Evolutionary conservation across 1,140 invertebrate species (phyloP).

Genomic region (Aricia agestis): DNA sequence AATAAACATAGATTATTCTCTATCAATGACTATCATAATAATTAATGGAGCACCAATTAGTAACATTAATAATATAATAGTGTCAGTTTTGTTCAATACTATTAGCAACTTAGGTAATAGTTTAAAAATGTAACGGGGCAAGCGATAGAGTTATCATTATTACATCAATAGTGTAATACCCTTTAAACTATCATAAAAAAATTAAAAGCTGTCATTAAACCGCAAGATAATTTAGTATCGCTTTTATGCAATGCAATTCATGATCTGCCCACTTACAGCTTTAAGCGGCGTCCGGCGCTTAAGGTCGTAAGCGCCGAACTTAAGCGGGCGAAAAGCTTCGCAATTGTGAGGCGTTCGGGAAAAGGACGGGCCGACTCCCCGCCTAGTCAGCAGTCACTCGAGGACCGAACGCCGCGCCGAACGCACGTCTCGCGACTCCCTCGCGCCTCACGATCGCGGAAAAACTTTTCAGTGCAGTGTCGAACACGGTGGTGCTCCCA

Average conservation of each 20-base stretch:
- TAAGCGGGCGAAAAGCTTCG: conserved; percentile 59
- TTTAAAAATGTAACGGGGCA: no score
- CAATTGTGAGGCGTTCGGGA: conserved; percentile 53
- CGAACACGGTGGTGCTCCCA: conserved; percentile 56
- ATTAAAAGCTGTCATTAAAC: conserved; percentile 10
- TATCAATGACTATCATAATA: no score
- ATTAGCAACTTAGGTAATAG: no score
- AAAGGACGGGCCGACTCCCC: conserved; percentile 61
- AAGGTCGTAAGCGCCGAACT: conserved; percentile 38
- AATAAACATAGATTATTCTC: no score
- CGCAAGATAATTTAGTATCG: conserved; percentile 46
- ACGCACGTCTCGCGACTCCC: conserved; percentile 36
- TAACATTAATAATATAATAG: no score
- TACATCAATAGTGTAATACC: no score
- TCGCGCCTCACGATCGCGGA: conserved; percentile 52
- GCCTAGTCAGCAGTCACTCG: conserved; percentile 58
- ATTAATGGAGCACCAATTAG: no score
- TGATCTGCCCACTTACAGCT: conserved; percentile 72
- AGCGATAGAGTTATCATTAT: no score
- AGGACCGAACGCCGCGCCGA: conserved; percentile 43
- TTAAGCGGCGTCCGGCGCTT: conserved; percentile 43
- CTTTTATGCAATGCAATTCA: conserved; percentile 68
- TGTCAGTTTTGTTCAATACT: no score
- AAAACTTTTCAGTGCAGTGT: conserved; percentile 69
- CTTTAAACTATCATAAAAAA: neutral